Evolutionary conservation across 2,888 invertebrate genomes (phyloP).

Genomic region (Parnassius glacialis): DNA sequence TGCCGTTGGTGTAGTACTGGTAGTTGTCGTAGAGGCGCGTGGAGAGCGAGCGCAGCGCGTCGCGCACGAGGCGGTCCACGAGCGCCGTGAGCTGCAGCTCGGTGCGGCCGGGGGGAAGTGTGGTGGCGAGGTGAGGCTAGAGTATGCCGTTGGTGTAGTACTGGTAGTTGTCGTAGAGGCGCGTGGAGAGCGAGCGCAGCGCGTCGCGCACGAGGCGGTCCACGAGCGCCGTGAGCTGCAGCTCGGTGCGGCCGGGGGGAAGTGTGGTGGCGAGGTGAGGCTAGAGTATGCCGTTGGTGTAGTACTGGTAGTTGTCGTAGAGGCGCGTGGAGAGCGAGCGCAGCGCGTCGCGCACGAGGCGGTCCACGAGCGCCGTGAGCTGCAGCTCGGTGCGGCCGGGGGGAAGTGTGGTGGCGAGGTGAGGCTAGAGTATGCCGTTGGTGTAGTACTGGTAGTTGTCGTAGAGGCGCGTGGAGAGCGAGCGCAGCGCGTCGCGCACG

Average conservation of each 20-base stretch:
- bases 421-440: slow-evolving; percentile 91
- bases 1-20: slow-evolving; percentile 99
- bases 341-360: slow-evolving; percentile 95
- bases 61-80: slow-evolving; percentile 96
- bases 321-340: slow-evolving; percentile 98
- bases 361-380: slow-evolving; percentile 93
- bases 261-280: background rate
- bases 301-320: slow-evolving; percentile 99
- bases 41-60: slow-evolving; percentile 96
- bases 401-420: background rate
- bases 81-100: slow-evolving; percentile 87
- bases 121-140: slow-evolving; percentile 49
- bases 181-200: slow-evolving; percentile 96
- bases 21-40: slow-evolving; percentile 99
- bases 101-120: background rate
- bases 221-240: slow-evolving; percentile 91
- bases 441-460: slow-evolving; percentile 99
- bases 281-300: slow-evolving; percentile 96
- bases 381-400: slow-evolving; percentile 48
- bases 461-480: slow-evolving; percentile 97
- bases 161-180: slow-evolving; percentile 99
- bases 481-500: slow-evolving; percentile 96
- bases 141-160: slow-evolving; percentile 98
- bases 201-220: slow-evolving; percentile 97
- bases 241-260: background rate